Evolutionary conservation across 2,113 vertebrate genomes (phyloP), one percentile per base, ranked within the genome.

Genomic region (Takifugu flavidus): DNA sequence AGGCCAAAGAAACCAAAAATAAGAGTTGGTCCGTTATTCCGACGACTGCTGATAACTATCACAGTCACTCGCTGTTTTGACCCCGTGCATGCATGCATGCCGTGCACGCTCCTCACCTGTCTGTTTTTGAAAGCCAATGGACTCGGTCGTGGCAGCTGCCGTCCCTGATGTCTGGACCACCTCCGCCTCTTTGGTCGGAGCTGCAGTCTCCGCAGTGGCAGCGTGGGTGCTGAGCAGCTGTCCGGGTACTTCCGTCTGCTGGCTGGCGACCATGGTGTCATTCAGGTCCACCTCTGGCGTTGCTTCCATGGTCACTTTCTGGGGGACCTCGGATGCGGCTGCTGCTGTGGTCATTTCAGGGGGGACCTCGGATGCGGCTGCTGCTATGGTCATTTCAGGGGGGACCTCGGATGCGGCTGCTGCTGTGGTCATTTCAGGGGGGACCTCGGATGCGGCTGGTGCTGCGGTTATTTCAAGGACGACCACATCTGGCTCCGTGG

Each of bases 91-190:
- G 34, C 34, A 39, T 39, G 34, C 8, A 2, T 12, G 8, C 3
- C 10, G 44, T 45, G 6, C 12, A 13, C 45, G 50, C 11, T 56
- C 15, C 74, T 79, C 53, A 87, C 77, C 77, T 49, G 13, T 1
- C 0, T 2, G 28, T 0, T 62, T 26, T 26, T 75, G 77, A 7
- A 72, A 2, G 3, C 25, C 7, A 0, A 0, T 1, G 1, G 2
- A 3, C 5, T 44, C n/a, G 1, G 1, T 2, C 28, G 26, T 0
- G 0, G 5, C 0, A 0, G 51, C 29, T n/a, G 2, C 29, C 0
- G 58, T 69, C 7, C 0, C 20, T 0, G 34, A 20, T 0, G 43
- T 0, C 8, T 3, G 15, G 14, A 0, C 2, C 28, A 52, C 55
- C 1, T 11, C 7, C 7, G 12, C 1, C 0, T 47, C 12, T n/a